Base-by-base conservation (phyloP, 2,888 invertebrate genomes). In the Agrochola circellaris region DNA sequence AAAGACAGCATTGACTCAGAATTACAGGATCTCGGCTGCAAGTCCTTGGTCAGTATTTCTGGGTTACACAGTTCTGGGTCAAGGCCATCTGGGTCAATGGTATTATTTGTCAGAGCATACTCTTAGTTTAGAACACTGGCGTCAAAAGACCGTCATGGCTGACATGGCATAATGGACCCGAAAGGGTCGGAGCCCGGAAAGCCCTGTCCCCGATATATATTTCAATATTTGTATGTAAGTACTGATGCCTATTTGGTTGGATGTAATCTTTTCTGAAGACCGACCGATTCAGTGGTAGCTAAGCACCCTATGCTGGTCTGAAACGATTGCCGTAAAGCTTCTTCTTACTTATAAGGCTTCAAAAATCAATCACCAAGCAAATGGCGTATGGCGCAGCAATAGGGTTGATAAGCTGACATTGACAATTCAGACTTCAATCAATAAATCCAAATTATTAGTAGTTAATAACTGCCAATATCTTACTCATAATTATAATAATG, bases 401-500 rank as follows among this genome's bases (percentile, higher is more conserved):
- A 30, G 30, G 23, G 30, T 30, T 23, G 23, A 30, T 15, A 5
- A 48, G 30, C 48, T 48, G 48, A 48, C 8, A 30, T 48, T 67
- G 15, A 30, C 48, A 67, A 15, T 30, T 67, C 20, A 15, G 23
- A 67, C 4, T 30, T 67, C 15, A 48, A 45, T 45, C 6, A 66
- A 26, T 20, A 20, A 42, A 42, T 26, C 11, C n/a, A 20, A 65
- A n/a, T 6, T 65, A n/a, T 42, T 42, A 42, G 38, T 42, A 54
- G 9, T 42, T 11, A 61, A n/a, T 23, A 45, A 23, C 45, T n/a
- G 20, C 15, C 17, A 56, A 34, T 61, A 61, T 79, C 92, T 92
- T 89, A 96, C 96, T 91, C 65, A 95, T 93, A 23, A 96, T 75
- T 77, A 96, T 93, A 34, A 96, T 93, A 68, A 96, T 86, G n/a